A percentile compares a stretch with the other conserved stretches of the same genome.
Evolutionary conservation across 2,888 invertebrate species (phyloP).

Genomic region (Mesopsocus fuscifrons): DNA sequence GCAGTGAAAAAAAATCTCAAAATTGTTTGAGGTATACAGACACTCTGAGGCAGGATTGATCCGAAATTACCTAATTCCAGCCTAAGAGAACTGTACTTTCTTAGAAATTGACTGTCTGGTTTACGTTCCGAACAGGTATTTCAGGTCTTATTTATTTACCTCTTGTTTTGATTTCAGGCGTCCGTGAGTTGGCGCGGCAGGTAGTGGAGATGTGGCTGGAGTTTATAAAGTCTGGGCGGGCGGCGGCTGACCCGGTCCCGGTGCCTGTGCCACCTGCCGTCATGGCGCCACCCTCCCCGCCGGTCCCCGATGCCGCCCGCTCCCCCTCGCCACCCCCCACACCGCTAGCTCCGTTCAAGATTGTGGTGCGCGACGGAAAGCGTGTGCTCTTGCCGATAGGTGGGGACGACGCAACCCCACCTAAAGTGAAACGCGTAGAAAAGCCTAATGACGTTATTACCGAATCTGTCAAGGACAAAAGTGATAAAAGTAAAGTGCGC

Average conservation of each 20-base stretch:
- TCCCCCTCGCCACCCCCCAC: neutral
- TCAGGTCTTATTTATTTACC: no score
- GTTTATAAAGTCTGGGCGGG: constrained; percentile 61
- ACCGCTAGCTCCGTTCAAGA: constrained; percentile 32
- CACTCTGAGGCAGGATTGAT: no score
- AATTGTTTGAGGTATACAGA: no score
- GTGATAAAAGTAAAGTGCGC: constrained; percentile 1
- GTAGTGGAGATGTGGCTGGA: constrained; percentile 81
- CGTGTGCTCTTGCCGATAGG: constrained; percentile 38
- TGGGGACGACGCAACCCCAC: constrained; percentile 7
- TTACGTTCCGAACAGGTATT: no score
- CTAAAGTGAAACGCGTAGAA: constrained; percentile 4
- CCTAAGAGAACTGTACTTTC: no score
- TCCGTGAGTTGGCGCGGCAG: constrained; percentile 55
- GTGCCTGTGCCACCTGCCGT: neutral
- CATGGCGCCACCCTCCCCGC: neutral
- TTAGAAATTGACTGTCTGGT: no score
- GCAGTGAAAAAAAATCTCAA: no score
- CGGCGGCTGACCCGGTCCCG: constrained; percentile 23
- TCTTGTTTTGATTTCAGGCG: no score
- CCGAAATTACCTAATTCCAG: no score
- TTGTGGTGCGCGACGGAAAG: constrained; percentile 52
- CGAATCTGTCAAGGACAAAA: constrained; percentile 3
- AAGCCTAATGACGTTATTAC: constrained; percentile 10
- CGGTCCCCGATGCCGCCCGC: neutral